Conservation (phyloP, 1,140 invertebrate genomes). For the Leptestheria dahalacensis region DNA sequence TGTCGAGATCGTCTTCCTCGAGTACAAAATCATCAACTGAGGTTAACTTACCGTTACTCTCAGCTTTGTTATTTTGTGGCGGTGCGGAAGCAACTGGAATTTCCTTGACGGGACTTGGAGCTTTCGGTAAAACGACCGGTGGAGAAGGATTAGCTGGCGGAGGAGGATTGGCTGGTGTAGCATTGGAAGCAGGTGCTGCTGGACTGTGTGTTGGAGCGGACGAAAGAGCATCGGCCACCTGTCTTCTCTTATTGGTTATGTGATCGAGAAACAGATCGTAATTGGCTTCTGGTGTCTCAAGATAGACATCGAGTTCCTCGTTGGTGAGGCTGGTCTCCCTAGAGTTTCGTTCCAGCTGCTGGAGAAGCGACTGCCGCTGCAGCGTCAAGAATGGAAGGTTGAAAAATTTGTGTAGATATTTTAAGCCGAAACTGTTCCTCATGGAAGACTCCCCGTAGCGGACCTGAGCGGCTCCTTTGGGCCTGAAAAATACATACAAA, state of each 20-base stretch:
- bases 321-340: conserved; percentile 64
- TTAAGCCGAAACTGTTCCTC: conserved; percentile 90
- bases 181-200: conserved; percentile 15
- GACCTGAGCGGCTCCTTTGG: conserved; percentile 42
- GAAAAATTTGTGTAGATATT: conserved; percentile 88
- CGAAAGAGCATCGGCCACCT: conserved; percentile 42
- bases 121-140: no score
- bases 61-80: no score
- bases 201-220: conserved; percentile 19
- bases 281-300: conserved; percentile 77
- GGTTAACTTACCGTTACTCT: conserved; percentile 6
- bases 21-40: conserved; percentile 10
- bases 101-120: no score
- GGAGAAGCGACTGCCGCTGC: conserved; percentile 70
- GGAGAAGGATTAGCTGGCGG: no score
- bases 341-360: conserved; percentile 75
- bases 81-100: no score
- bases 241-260: conserved; percentile 50
- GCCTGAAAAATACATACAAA: no score
- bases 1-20: neutral
- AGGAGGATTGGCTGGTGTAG: no score
- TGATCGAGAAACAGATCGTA: conserved; percentile 72
- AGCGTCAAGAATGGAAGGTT: conserved; percentile 88
- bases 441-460: conserved; percentile 86
- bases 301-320: conserved; percentile 65